Percentiles rank a stretch among this genome's conserved stretches.
phyloP scores from a whole-genome alignment of 2,113 vertebrate genomes.

The Gambusia affinis region DNA sequence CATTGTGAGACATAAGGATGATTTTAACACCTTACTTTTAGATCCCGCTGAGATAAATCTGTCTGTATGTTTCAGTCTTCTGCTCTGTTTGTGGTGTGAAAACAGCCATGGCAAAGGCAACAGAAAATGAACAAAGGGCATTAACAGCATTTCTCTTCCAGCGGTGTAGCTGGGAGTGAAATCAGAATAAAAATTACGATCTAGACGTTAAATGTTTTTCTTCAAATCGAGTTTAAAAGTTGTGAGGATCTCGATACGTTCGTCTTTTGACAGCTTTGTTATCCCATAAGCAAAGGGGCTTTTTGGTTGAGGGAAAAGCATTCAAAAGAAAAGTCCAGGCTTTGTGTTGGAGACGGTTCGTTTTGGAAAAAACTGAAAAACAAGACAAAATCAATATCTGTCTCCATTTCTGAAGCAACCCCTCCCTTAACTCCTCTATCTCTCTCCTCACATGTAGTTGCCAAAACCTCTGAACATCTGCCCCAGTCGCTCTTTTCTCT shows the following conservation, averaged over 20 bases:
- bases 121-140: neutral
- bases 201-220: too few species aligned
- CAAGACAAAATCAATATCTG: slow-evolving; percentile 44
- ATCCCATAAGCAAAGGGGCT: slow-evolving; percentile 5
- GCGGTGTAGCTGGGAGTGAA: neutral
- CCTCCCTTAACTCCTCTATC: neutral
- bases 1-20: slow-evolving; percentile 40
- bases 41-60: slow-evolving; percentile 40
- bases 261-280: slow-evolving; percentile 18
- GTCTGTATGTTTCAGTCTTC: slow-evolving; percentile 23
- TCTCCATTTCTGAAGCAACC: slow-evolving; percentile 4
- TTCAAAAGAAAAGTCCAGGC: slow-evolving; percentile 28
- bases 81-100: slow-evolving; percentile 11
- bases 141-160: too few species aligned
- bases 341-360: slow-evolving; percentile 24
- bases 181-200: neutral
- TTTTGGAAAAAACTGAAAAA: slow-evolving; percentile 50
- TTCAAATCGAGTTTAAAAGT: too few species aligned
- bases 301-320: slow-evolving; percentile 1
- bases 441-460: neutral
- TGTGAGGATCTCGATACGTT: neutral
- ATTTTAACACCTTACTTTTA: slow-evolving; percentile 42
- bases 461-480: slow-evolving; percentile 14
- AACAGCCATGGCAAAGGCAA: slow-evolving; percentile 10
- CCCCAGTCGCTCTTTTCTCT: neutral